Evolutionary conservation across 2,797 vertebrate species (phyloP), one percentile per base, ranked within the genome.

Genomic region (Leptatherina wallacei): DNA sequence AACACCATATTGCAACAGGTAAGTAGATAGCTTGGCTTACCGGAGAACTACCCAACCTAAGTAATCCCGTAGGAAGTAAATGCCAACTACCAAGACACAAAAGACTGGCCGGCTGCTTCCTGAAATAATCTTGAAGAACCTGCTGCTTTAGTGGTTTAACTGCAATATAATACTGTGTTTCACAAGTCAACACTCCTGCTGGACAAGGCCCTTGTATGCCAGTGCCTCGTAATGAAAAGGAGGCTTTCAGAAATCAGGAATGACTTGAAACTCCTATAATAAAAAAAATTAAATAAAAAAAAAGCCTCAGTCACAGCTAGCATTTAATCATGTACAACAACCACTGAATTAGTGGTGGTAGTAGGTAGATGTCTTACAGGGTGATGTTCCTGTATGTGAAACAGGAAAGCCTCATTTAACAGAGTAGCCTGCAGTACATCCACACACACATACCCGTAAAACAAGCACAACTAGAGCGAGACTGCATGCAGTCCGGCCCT

Each of bases 61-160:
- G 29, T 81, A 87, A 87, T 84, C 69, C 60, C 30, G 61, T 18
- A 63, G 71, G 44, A 69, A 47, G 20, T 42, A 65, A 66, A 36
- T 29, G 52, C 13, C 42, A 79, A 81, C 56, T 16, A 60, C 0
- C 2, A 51, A 67, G 16, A 75, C 54, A 71, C 59, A 62, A 77
- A 60, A 65, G 32, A 33, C 11, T 36, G 32, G 49, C 40, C 8
- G 40, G 36, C 12, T 69, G 58, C 65, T 38, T 42, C 40, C 27
- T 63, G 44, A 44, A 65, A 59, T 38, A 38, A 60, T 49, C 42
- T 16, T 61, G 52, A 69, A 58, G 29, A 83, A 69, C 59, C 44
- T 58, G 73, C 42, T 78, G 62, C 30, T 73, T 75, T 14, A 49
- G 33, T 33, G 42, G 6, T 24, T 68, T 13, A 56, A 80, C 64